Base-by-base conservation (phyloP, 2,888 invertebrate species). In the Tetheella fluctuosa region DNA sequence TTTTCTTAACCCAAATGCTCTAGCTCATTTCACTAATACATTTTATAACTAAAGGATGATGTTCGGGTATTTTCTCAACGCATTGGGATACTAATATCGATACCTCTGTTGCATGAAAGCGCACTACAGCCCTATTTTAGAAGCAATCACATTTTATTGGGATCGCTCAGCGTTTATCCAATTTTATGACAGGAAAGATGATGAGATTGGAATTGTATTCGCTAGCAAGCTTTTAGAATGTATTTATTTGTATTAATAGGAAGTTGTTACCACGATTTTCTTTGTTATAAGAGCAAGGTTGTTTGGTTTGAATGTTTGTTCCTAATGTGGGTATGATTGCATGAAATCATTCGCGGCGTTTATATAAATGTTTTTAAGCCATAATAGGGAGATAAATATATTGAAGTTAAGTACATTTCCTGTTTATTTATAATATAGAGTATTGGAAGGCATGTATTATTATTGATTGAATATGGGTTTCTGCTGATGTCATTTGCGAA, bases 91-190 rank as follows among this genome's bases (percentile, higher is more conserved):
- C 20, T 48, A 48, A 15, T 8, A 20, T 28, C 25, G 6, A 15
- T 52, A 52, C n/a, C 4, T 10, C 25, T 12, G 2, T 8, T n/a
- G 12, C 2, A 2, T 15, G 28, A 0, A 30, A 30, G n/a, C 17
- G 17, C 1, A 17, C 30, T 7, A n/a, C 17, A 28, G 10, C 28
- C 54, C 30, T 54, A 17, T 30, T 54, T 54, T 54, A 54, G 12
- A 37, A 23, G 55, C 55, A 55, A 55, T 55, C 34, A 15, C 12
- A 37, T 55, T 55, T 55, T 37, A 55, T 55, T 20, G 55, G 20
- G 30, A 30, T 42, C 42, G 13, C n/a, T 17, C 17, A 42, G 17
- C 42, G 34, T 54, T 54, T 34, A 34, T 55, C 13, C 34, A 34
- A 5, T 55, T 55, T 37, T 55, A 55, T 55, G 17, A 34, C 34